Base-by-base conservation (phyloP, 30 jellyfish, hydroid and myxozoan species). In the Aurelia sp. region DNA sequence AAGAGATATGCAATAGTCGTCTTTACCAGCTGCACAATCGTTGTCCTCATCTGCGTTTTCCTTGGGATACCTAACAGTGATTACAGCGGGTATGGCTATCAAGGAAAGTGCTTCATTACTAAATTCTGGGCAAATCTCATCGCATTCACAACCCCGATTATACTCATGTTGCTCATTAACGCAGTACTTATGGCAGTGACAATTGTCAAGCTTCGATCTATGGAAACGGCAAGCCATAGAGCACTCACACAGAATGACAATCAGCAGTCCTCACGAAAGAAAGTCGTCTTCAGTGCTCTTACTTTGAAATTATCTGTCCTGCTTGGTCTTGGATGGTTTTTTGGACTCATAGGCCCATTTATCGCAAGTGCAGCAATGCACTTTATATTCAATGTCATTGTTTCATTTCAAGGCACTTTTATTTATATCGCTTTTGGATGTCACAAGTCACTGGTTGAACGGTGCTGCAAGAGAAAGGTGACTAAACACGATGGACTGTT, bases 241-340 rank as follows among this genome's bases (percentile, higher is more conserved):
- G 44, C 30, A 16, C 35, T 33, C 13, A 40, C 66, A 11, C 44
- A 62, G 20, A 16, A 50, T 15, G 20, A 21, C 21, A 50, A 20
- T 17, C 22, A 41, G 13, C 35, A 62, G 6, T 60, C 87, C 62
- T 18, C 87, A 0, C 65, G 77, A 9, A 62, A 76, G 77, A 76
- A 62, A 44, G 27, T 76, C 0, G 47, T 60, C 9, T 4, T 59
- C 20, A 31, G 61, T 60, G 41, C 61, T 37, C 40, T 76, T 11
- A 44, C 78, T 5, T 51, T 76, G 63, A 76, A 76, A 4, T 51
- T 76, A n/a, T 76, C 87, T 1, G 37, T 41, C 18, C 77, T 76
- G 62, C 8, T 62, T 17, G 87, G 77, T 15, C 63, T 76, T 23
- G 87, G 87, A 3, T 76, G 87, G 87, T 13, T 59, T 11, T 76